Evolutionary conservation across 2,113 vertebrate genomes (phyloP), one percentile per base, ranked within the genome.

Genomic region (Globicephala melas): DNA sequence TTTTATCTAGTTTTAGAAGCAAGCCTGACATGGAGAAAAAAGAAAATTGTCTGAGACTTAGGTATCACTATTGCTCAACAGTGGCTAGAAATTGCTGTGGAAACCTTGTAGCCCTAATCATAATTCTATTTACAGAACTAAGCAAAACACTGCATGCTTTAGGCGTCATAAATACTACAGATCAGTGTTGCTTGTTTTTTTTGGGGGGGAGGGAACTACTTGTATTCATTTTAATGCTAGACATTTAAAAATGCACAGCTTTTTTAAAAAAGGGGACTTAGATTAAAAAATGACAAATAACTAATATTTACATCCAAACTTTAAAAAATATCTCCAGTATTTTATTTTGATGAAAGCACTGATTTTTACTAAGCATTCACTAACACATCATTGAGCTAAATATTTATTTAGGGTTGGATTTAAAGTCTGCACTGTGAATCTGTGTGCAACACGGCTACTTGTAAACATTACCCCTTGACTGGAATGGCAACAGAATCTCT

Each of bases 351-450:
- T 81, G 96, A 79, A 94, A 98, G 94, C 96, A 95, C 0, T 97
- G 97, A 98, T 98, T 98, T 97, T 97, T 96, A 86, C 0, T 1
- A 83, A 97, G 70, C 58, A 68, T 98, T 94, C 89, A 93, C 44
- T 97, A 98, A 98, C 73, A 97, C n/a, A 92, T 83, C 92, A 93
- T 79, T 97, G 95, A 98, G 96, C 96, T 97, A 97, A 97, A 97
- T 97, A 98, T 98, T 98, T 98, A 96, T 97, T 97, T 97, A 97
- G 96, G 70, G 94, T 90, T 96, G 93, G 97, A 98, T 98, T 98
- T 98, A 96, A 98, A 98, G 82, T 88, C 53, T 92, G 83, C 80
- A 89, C 95, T 98, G 92, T 97, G 97, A 98, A 96, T 98, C 97
- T 60, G 94, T 60, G 94, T 98, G 92, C 74, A 97, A 95, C 95